phyloP scores from a whole-genome alignment of 2,113 vertebrate species.

The Tragelaphus scriptus region DNA sequence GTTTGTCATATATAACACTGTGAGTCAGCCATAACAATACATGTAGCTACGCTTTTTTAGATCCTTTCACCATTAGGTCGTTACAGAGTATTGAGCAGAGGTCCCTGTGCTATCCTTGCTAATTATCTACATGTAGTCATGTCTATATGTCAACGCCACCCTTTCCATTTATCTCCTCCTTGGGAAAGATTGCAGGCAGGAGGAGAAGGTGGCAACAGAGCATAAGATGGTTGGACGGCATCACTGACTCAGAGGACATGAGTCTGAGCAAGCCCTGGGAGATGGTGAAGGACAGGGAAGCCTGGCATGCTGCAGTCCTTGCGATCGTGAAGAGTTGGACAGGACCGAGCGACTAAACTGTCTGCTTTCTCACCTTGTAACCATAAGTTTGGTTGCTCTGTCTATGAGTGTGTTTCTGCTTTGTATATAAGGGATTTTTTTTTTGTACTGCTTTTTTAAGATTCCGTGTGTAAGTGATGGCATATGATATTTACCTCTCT shows the following conservation, averaged over 20 bases:
- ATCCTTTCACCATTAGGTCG: rapidly evolving
- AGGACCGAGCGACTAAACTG: rapidly evolving
- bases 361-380: not conserved
- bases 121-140: not conserved
- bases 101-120: not conserved
- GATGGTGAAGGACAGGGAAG: not conserved
- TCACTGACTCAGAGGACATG: not conserved
- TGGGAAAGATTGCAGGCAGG: no score
- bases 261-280: not conserved
- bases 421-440: not conserved
- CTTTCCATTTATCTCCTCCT: not conserved
- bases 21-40: not conserved
- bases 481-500: not conserved
- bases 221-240: not conserved
- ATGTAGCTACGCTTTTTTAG: not conserved
- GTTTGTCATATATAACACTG: rapidly evolving
- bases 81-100: not conserved
- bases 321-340: rapidly evolving
- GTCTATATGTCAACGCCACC: rapidly evolving
- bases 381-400: not conserved
- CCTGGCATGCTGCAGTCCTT: no score
- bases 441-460: not conserved
- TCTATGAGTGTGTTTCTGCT: not conserved
- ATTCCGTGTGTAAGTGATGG: not conserved
- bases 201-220: not conserved